Evolutionary conservation across 2,888 invertebrate species (phyloP).

Genomic region (Temnothorax ravouxi): DNA sequence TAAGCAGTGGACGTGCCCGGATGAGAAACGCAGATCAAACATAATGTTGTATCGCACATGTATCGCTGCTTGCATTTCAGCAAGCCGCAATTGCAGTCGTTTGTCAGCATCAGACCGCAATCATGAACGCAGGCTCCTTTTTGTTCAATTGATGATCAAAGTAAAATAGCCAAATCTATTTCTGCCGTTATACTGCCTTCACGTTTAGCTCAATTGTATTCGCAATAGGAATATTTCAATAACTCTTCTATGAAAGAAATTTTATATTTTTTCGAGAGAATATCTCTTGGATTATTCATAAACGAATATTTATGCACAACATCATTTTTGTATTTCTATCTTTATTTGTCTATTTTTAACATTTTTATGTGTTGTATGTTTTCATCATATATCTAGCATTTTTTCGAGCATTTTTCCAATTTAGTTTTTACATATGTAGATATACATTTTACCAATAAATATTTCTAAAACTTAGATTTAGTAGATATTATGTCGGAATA

Average conservation of each 20-base stretch:
- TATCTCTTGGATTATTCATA: slow-evolving; percentile 19
- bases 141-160: slow-evolving; percentile 33
- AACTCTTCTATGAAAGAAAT: not conserved
- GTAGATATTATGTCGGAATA: not conserved
- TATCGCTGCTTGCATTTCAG: slow-evolving; percentile 36
- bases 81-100: slow-evolving; percentile 48
- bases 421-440: not conserved
- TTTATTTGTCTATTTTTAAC: not conserved
- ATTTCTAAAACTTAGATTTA: not conserved
- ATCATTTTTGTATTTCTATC: not conserved
- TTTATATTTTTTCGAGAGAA: not conserved
- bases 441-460: not conserved
- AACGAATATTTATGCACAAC: not conserved
- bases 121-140: slow-evolving; percentile 26
- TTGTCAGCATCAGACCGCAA: slow-evolving; percentile 51
- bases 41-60: slow-evolving; percentile 29
- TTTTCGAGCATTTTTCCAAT: not conserved
- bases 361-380: not conserved
- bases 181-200: not conserved
- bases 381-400: not conserved
- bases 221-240: not conserved
- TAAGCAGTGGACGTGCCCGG: slow-evolving; percentile 50
- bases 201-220: not conserved
- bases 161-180: not conserved
- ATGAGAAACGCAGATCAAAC: slow-evolving; percentile 54